Conservation (phyloP, 2,888 invertebrate species). For the Sphaeridia pumilis region DNA sequence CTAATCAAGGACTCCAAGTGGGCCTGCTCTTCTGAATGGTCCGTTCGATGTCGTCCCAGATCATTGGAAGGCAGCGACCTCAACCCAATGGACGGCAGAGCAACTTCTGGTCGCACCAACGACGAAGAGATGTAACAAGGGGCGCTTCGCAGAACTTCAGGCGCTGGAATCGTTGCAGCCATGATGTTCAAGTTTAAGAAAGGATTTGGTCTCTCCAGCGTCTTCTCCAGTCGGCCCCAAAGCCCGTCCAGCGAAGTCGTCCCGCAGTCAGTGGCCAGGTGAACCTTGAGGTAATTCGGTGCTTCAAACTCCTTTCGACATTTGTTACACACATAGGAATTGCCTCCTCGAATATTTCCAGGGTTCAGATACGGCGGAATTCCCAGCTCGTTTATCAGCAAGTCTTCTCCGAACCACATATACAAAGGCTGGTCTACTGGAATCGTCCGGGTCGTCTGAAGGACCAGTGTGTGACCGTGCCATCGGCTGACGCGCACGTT, state of each 20-base stretch:
- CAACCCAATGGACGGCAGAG: too few species aligned
- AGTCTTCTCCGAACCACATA: slow-evolving; percentile 70
- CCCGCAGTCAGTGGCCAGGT: slow-evolving; percentile 63
- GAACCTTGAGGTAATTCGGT: slow-evolving; percentile 80
- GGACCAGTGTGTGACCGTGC: slow-evolving; percentile 37
- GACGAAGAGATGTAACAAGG: slow-evolving; percentile 3
- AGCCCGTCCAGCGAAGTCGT: slow-evolving; percentile 46
- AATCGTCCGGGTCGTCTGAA: slow-evolving; percentile 45
- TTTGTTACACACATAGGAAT: slow-evolving; percentile 65
- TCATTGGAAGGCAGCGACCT: neutral
- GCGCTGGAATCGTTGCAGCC: neutral
- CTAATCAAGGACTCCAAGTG: slow-evolving; percentile 37
- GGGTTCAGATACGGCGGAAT: slow-evolving; percentile 65
- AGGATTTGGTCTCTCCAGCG: neutral
- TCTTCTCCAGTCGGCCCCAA: slow-evolving; percentile 45
- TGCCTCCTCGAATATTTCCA: slow-evolving; percentile 65
- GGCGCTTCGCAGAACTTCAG: slow-evolving; percentile 5
- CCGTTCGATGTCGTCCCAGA: neutral
- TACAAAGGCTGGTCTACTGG: slow-evolving; percentile 56
- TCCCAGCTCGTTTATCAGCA: slow-evolving; percentile 53
- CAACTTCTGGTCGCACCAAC: too few species aligned
- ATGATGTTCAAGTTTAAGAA: slow-evolving; percentile 5
- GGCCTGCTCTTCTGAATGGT: slow-evolving; percentile 30
- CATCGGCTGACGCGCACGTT: slow-evolving; percentile 45
- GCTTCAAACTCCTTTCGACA: slow-evolving; percentile 63